Evolutionary conservation across 2,888 invertebrate genomes (phyloP).

Genomic region (Melanophora roralis): DNA sequence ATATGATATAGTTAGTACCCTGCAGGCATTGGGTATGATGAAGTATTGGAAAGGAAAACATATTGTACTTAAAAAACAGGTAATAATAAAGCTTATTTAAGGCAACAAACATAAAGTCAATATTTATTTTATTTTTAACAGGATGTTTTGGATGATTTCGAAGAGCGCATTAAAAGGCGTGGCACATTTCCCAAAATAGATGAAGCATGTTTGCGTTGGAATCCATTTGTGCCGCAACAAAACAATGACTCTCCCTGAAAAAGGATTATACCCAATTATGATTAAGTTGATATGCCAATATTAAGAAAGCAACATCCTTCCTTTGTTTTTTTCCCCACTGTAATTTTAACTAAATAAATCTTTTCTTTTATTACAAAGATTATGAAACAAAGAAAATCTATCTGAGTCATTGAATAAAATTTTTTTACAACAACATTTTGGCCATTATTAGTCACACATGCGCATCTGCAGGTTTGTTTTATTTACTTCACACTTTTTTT

Average conservation of each 20-base stretch:
- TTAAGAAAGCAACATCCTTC: not conserved
- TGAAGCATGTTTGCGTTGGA: slow-evolving; percentile 91
- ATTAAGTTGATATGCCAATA: slow-evolving; percentile 27
- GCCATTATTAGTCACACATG: slow-evolving; percentile 61
- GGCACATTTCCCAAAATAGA: slow-evolving; percentile 93
- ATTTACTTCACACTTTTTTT: slow-evolving; percentile 11
- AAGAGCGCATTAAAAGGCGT: slow-evolving; percentile 87
- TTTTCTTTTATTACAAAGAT: not conserved
- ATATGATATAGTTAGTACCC: slow-evolving; percentile 97
- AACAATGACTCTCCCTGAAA: slow-evolving; percentile 72
- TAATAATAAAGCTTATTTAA: slow-evolving; percentile 71
- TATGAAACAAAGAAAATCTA: slow-evolving; percentile 44
- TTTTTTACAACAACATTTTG: slow-evolving; percentile 42
- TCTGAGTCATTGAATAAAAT: slow-evolving; percentile 38
- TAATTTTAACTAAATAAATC: slow-evolving; percentile 14
- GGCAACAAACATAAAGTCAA: not conserved
- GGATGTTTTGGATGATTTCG: slow-evolving; percentile 96
- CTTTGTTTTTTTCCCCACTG: not conserved
- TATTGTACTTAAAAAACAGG: slow-evolving; percentile 95
- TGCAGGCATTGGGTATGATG: slow-evolving; percentile 97
- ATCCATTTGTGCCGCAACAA: slow-evolving; percentile 83
- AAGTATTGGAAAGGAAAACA: slow-evolving; percentile 99
- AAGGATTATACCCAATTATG: slow-evolving; percentile 56
- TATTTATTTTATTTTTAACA: slow-evolving; percentile 73
- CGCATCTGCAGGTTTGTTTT: slow-evolving; percentile 47